Evolutionary conservation across 92 coral and sea anemone genomes (phyloP), one percentile per base, ranked within the genome.

Genomic region (Phymanthus crucifer): DNA sequence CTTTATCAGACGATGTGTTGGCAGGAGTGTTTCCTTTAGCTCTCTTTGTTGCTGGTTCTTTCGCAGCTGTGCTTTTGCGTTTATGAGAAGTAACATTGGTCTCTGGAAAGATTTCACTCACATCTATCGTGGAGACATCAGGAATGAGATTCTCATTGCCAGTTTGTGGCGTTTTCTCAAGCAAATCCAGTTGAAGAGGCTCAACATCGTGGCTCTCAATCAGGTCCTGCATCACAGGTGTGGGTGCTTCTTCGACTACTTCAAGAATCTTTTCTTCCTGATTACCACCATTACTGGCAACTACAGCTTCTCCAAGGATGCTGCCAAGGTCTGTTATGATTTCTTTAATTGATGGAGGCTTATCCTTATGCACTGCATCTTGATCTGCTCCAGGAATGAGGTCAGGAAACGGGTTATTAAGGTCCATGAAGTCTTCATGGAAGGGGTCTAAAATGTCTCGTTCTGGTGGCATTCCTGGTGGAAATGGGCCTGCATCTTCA

Each of bases 401-500:
- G 23, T 87, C 97, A 66, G 90, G 92, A 73, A 87, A 92, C 52
- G 87, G 76, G 45, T 74, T 78, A 48, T 77, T 74, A 23, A 92
- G 79, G 85, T 92, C 97, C 75, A 85, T n/a, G 78, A 77, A 92
- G 70, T 92, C 87, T 79, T 92, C 97, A 66, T 74, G 85, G 86
- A 92, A 90, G 50, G 90, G 81, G 58, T 90, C 89, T 31, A n/a
- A n/a, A n/a, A n/a, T n/a, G n/a, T n/a, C n/a, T n/a, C n/a, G n/a
- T n/a, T n/a, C n/a, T n/a, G n/a, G n/a, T n/a, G n/a, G n/a, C n/a
- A n/a, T n/a, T n/a, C n/a, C n/a, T n/a, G n/a, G n/a, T n/a, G n/a
- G n/a, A n/a, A n/a, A n/a, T n/a, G n/a, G n/a, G n/a, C n/a, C n/a
- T n/a, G n/a, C n/a, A n/a, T n/a, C n/a, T n/a, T n/a, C n/a, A n/a